Evolutionary conservation across 2,797 vertebrate species (phyloP), one percentile per base, ranked within the genome.

Genomic region (Falco rusticolus): DNA sequence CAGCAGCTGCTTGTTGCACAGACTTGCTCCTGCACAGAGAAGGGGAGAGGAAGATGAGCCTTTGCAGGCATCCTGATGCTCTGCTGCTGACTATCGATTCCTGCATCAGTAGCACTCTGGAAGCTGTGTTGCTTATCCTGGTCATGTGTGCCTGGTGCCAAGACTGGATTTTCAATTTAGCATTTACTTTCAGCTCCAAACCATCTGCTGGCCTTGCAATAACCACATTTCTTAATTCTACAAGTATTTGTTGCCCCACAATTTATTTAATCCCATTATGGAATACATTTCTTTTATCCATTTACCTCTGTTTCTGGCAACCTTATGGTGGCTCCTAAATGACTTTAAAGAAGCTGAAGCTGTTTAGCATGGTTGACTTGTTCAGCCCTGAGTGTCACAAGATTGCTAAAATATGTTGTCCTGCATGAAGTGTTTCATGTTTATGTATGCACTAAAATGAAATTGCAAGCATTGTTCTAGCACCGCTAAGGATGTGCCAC

Each of bases 101-200:
- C 69, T 28, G 43, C 22, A 11, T 7, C 8, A 9, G 25, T 4
- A 66, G 48, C 37, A 9, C 37, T 18, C 74, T 63, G 34, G 54
- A 72, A 84, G 63, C 54, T 31, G 22, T 9, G 22, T n/a, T 77
- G 48, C 54, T 50, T 43, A 13, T 25, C 33, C 83, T 63, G 59
- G 33, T 15, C 0, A 0, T 1, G 1, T 34, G 28, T 43, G 18
- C 45, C 64, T 56, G 39, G 6, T 64, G 29, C 48, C 43, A 75
- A 28, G 68, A 22, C 33, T 71, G 25, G 28, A 63, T 87, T 59
- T 69, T 41, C 19, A 70, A 22, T 82, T 74, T 41, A 37, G 14
- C 29, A 25, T 66, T 78, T 65, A 19, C 33, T 80, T 91, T 48
- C 47, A 34, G 9, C 54, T 16, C 29, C 29, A 7, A 51, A 68